Conservation (phyloP, 2,888 invertebrate genomes). For the Trachelus iudaicus region DNA sequence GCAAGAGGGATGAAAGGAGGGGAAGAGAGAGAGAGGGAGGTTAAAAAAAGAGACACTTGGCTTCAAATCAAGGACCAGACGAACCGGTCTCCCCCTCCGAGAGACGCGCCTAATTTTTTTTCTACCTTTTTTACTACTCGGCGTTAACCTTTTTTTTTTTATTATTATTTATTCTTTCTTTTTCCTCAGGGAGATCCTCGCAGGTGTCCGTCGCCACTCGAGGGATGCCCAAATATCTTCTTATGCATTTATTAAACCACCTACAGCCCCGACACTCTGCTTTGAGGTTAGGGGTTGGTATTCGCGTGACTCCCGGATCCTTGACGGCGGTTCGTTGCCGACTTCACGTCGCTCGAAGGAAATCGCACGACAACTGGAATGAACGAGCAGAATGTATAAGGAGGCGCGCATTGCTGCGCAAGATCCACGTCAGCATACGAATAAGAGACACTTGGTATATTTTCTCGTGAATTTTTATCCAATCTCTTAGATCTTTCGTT, state of each 20-base stretch:
- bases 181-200: conserved; percentile 30
- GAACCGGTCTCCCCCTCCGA: conserved; percentile 51
- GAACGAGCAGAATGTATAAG: conserved; percentile 46
- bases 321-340: neutral
- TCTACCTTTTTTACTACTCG: conserved; percentile 15
- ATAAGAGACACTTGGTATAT: neutral
- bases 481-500: neutral
- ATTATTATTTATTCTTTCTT: conserved; percentile 9
- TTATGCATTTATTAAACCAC: neutral
- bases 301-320: too few species aligned
- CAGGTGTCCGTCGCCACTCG: conserved; percentile 42
- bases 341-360: conserved; percentile 14
- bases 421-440: conserved; percentile 14
- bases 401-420: conserved; percentile 48
- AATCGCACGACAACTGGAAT: conserved; percentile 34
- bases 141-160: neutral
- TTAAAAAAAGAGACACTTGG: conserved; percentile 43
- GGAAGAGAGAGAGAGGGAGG: neutral
- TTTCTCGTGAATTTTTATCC: neutral
- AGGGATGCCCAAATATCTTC: conserved; percentile 33
- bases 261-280: neutral
- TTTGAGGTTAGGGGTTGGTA: neutral
- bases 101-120: conserved; percentile 35
- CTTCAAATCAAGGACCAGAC: conserved; percentile 57
- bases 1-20: conserved; percentile 26